phyloP scores from a whole-genome alignment of 1,140 invertebrate species.

The Drosophila pruinosa region DNA sequence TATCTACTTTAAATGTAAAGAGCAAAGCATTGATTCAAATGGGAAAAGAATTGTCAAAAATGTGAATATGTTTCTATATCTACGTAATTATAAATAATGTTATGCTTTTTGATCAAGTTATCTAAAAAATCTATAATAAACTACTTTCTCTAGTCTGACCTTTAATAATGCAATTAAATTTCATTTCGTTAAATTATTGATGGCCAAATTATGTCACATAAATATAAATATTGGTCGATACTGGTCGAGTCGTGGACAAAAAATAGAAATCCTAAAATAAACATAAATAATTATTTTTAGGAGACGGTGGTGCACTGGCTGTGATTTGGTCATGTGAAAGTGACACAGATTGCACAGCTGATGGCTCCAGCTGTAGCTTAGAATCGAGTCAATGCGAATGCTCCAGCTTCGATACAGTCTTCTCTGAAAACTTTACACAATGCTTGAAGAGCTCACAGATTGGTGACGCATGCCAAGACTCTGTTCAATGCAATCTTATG shows the following conservation, averaged over 20 bases:
- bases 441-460: slow-evolving; percentile 75
- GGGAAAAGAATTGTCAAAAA: too few relatives aligned
- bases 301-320: slow-evolving; percentile 58
- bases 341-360: slow-evolving; percentile 70
- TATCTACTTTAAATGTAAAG: too few relatives aligned
- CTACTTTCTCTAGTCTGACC: neutral
- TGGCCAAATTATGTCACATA: neutral
- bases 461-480: slow-evolving; percentile 79
- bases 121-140: slow-evolving; percentile 16
- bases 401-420: slow-evolving; percentile 60
- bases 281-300: slow-evolving; percentile 33
- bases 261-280: slow-evolving; percentile 1
- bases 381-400: slow-evolving; percentile 61
- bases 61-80: too few relatives aligned
- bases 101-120: neutral
- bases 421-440: slow-evolving; percentile 64
- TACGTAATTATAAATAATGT: neutral
- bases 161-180: slow-evolving; percentile 9
- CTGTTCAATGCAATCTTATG: slow-evolving; percentile 82
- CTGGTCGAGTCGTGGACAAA: neutral
- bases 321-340: slow-evolving; percentile 78
- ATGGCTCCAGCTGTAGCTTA: slow-evolving; percentile 59
- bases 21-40: neutral
- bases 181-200: slow-evolving; percentile 20
- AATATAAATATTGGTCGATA: neutral